Evolutionary conservation across 2,113 vertebrate genomes (phyloP).

Genomic region (Misgurnus anguillicaudatus): DNA sequence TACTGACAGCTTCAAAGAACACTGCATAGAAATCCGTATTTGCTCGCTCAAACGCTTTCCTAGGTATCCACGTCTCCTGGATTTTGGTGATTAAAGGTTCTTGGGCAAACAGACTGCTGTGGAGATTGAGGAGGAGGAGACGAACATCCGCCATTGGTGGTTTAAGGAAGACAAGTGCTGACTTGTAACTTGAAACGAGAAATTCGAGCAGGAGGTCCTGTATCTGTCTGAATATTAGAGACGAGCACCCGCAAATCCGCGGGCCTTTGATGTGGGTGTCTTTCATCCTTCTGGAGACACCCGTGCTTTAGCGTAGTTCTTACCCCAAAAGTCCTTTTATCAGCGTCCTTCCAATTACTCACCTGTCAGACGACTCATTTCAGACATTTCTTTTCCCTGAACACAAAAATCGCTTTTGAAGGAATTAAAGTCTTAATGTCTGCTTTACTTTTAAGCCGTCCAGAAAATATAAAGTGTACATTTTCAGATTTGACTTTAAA

Average conservation of each 20-base stretch:
- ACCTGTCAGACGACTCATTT: slow-evolving; percentile 58
- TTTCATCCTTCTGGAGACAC: slow-evolving; percentile 53
- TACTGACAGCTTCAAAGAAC: slow-evolving; percentile 12
- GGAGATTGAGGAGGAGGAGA: not conserved
- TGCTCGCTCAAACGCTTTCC: not conserved
- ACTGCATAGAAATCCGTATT: slow-evolving; percentile 12
- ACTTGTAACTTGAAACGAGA: slow-evolving; percentile 46
- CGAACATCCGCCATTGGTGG: not conserved
- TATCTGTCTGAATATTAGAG: slow-evolving; percentile 48
- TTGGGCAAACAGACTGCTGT: slow-evolving; percentile 19
- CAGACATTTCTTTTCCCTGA: slow-evolving; percentile 56
- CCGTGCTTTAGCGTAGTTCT: slow-evolving; percentile 42
- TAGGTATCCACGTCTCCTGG: slow-evolving; percentile 20
- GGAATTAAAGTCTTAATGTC: slow-evolving; percentile 55
- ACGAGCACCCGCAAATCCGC: slow-evolving; percentile 16
- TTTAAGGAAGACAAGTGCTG: slow-evolving; percentile 47
- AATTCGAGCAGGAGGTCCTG: slow-evolving; percentile 27
- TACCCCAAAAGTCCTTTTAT: slow-evolving; percentile 54
- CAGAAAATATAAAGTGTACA: slow-evolving; percentile 34
- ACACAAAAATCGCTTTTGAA: slow-evolving; percentile 43
- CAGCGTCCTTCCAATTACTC: slow-evolving; percentile 56
- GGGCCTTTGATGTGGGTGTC: slow-evolving; percentile 58
- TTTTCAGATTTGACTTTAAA: slow-evolving; percentile 25
- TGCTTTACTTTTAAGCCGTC: slow-evolving; percentile 23
- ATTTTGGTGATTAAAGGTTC: slow-evolving; percentile 31